Base-by-base conservation (phyloP, 2,797 vertebrate species). In the Mallotus villosus region DNA sequence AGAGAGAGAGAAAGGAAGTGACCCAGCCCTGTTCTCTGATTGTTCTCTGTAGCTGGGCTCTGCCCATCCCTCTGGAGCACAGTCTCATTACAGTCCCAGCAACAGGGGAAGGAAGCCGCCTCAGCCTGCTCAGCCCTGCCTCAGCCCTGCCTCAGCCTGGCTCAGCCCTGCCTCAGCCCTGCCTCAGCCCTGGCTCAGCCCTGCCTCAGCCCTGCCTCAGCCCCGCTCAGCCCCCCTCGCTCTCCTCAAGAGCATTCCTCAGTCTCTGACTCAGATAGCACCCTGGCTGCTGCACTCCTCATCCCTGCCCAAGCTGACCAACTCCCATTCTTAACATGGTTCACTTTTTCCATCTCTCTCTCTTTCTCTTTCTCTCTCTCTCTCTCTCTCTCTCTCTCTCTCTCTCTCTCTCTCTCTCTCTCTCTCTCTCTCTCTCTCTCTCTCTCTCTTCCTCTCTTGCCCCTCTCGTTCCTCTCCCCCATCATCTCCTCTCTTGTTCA, bases 21-120 rank as follows among this genome's bases (percentile, higher is more conserved):
- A 74, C 84, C 70, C 79, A 70, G 81, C 88, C 86, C 82, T 80
- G 79, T 84, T 88, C 86, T 88, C 46, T 86, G 85, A 92, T 91
- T 91, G 88, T 85, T 70, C 81, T 71, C 55, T 66, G 70, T 75
- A 81, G 81, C 76, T 75, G 69, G 82, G 84, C 75, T 78, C 88
- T 66, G 88, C 91, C 91, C 88, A 86, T 78, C 81, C 91, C 88
- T 67, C 72, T 77, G 92, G 92, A 93, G 68, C 51, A 49, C 53
- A 75, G 61, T 32, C 78, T 84, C 83, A 81, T 87, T 89, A 84
- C 78, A 81, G 73, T 2, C 32, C 32, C 32, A 84, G 71, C 81
- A 84, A 76, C 81, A 63, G 29, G 81, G 82, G 75, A 84, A 89
- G 88, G 90, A 92, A 92, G 82, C 80, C 37, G 53, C 60, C 70